A percentile compares a stretch with the other conserved stretches of the same genome.
phyloP scores from a whole-genome alignment of 2,797 vertebrate species.

The Falco columbarius region DNA sequence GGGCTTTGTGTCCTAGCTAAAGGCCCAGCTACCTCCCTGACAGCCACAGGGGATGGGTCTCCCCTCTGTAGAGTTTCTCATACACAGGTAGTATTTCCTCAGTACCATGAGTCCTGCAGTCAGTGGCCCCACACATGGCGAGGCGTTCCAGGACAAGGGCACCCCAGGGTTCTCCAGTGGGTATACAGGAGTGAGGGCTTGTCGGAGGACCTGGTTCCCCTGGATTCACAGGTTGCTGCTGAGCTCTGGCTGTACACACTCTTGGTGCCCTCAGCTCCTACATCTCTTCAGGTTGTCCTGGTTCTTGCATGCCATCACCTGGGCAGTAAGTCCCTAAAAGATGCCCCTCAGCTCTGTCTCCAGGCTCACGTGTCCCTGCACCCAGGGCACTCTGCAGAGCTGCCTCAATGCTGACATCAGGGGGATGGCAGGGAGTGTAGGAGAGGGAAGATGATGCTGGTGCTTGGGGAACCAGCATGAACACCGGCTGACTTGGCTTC shows the following conservation, averaged over 20 bases:
- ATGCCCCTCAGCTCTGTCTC: not conserved
- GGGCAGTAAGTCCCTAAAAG: not conserved
- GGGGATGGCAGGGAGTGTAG: not conserved
- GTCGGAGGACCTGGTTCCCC: fast-evolving
- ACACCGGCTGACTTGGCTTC: not conserved
- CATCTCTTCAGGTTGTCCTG: not conserved
- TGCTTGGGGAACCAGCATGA: not conserved
- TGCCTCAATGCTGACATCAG: not conserved
- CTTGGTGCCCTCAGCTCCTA: not conserved
- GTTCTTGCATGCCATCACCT: not conserved
- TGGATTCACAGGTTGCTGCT: not conserved
- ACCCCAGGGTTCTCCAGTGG: not conserved
- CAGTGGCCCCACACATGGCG: not conserved
- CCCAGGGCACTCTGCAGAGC: not conserved
- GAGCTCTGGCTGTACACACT: not conserved
- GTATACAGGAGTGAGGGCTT: not conserved
- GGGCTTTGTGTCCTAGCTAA: not conserved
- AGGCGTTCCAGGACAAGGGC: not conserved
- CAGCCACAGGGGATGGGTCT: not conserved
- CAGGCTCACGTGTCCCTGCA: not conserved
- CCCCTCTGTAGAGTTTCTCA: not conserved
- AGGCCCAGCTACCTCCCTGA: not conserved
- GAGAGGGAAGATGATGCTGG: not conserved
- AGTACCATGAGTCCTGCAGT: not conserved
- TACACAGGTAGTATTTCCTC: not conserved